A percentile compares a stretch with the other conserved stretches of the same genome.
Evolutionary conservation across 2,113 vertebrate species (phyloP).

Genomic region (Dicaeum eximium): DNA sequence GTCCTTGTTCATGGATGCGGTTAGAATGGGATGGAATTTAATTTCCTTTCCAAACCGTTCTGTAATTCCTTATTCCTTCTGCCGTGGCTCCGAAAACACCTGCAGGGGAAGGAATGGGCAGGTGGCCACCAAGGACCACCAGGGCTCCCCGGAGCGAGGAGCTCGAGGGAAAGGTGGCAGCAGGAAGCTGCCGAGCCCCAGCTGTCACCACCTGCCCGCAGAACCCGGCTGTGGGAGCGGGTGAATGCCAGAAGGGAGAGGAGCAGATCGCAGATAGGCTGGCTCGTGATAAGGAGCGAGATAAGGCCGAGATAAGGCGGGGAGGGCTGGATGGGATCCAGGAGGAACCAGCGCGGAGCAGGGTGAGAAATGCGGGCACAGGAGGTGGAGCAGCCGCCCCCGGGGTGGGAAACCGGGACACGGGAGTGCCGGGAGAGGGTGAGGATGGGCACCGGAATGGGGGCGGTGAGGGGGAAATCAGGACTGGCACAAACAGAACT

Average conservation of each 20-base stretch:
- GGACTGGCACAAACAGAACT: neutral
- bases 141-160: neutral
- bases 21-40: accelerated
- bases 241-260: neutral
- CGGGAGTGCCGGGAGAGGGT: neutral
- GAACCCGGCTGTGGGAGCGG: neutral
- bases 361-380: neutral
- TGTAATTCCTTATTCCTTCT: neutral
- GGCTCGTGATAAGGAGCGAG: neutral
- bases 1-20: neutral
- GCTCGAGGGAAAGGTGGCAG: neutral
- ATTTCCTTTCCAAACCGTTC: neutral
- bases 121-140: neutral
- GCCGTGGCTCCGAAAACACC: accelerated
- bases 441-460: neutral
- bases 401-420: neutral
- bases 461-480: neutral
- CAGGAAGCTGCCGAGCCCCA: neutral
- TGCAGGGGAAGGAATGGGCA: accelerated
- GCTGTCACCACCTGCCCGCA: neutral
- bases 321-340: neutral
- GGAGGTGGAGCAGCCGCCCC: neutral
- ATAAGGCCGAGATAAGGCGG: neutral
- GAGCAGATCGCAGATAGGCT: neutral
- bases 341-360: neutral